Conservation (phyloP, 2,888 invertebrate genomes). For the Zygogramma bicolorata region DNA sequence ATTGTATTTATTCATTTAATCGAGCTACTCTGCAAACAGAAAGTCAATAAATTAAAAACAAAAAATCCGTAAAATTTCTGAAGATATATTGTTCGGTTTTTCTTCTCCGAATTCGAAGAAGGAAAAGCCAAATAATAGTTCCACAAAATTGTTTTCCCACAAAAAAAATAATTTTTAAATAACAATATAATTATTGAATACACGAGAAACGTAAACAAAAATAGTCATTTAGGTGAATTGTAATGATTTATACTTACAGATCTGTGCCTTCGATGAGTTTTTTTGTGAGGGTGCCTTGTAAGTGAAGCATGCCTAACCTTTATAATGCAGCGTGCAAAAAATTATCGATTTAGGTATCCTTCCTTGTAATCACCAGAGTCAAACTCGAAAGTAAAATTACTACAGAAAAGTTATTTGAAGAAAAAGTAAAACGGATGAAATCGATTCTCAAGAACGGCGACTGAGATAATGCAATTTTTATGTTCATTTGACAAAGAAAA, state of each 20-base stretch:
- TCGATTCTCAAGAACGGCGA: not conserved
- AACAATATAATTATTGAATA: not conserved
- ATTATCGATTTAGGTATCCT: constrained; percentile 26
- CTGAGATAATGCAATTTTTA: not conserved
- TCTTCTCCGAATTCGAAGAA: not conserved
- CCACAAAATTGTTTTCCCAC: too few relatives aligned
- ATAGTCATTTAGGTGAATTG: not conserved
- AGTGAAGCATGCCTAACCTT: constrained; percentile 81
- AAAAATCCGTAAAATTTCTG: not conserved
- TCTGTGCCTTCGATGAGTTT: constrained; percentile 78
- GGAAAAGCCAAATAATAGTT: not conserved
- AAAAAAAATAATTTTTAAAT: not conserved
- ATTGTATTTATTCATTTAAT: too few relatives aligned
- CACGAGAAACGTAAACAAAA: constrained; percentile 15
- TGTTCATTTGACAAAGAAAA: not conserved
- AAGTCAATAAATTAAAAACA: not conserved
- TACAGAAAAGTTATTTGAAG: not conserved
- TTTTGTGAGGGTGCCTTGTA: constrained; percentile 74
- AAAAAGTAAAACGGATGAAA: too few relatives aligned
- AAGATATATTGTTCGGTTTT: not conserved
- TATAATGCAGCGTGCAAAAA: constrained; percentile 47
- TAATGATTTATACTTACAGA: constrained; percentile 70
- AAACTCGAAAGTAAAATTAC: not conserved
- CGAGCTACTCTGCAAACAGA: constrained; percentile 8
- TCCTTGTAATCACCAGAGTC: not conserved